Evolutionary conservation across 1,140 invertebrate species (phyloP), one percentile per base, ranked within the genome.

Genomic region (Zaprionus ghesquierei): DNA sequence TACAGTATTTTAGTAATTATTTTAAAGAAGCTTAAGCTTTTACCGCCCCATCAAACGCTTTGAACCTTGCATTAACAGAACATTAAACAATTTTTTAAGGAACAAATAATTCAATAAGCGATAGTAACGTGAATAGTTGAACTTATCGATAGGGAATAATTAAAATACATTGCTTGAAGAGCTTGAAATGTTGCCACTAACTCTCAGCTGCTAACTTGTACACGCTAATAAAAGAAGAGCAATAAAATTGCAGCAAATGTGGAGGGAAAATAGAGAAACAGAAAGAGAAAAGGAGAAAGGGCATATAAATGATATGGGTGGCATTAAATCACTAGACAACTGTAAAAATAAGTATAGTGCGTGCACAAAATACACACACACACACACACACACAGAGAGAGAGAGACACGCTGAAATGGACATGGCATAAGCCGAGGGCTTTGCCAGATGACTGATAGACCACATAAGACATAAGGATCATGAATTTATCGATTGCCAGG

Each of bases 401-500:
- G 44, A 31, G n/a, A n/a, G n/a, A n/a, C n/a, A n/a, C n/a, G n/a
- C 25, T 46, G 27, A n/a, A 41, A 41, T n/a, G 35, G n/a, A 41
- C 41, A 54, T 10, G n/a, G 23, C 50, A 20, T n/a, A 63, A 54
- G 61, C 49, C 23, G 29, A 38, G 27, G 54, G 62, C 62, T 55
- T 55, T 46, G 9, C 62, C 8, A 41, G 49, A 53, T 63, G 50
- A 63, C 49, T 63, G 61, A 63, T 63, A 51, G 60, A 51, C 60
- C 60, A 54, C 33, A 53, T 23, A 54, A 63, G 13, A 54, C 13
- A 41, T 22, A 10, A 18, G 61, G 50, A 54, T 54, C 61, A 54
- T 35, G 33, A 54, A 54, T 64, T 46, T 65, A 61, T 35, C 65
- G 65, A 69, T 61, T 60, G 35, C 23, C 31, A 38, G 29, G 23